phyloP scores from a whole-genome alignment of 2,113 vertebrate species.

The Lynx canadensis region DNA sequence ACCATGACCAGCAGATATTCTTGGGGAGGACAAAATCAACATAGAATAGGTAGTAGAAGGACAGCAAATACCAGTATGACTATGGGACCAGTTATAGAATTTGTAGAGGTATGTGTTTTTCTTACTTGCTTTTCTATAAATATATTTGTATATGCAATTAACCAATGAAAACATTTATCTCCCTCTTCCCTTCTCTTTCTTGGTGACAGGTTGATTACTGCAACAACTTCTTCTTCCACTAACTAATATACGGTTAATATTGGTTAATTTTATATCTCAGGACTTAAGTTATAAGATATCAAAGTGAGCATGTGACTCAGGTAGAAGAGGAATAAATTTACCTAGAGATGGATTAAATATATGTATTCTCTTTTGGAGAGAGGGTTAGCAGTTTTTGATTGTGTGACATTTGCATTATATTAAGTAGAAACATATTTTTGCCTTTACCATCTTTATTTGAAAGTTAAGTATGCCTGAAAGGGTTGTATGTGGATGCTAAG shows the following conservation, averaged over 20 bases:
- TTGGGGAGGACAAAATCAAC: background rate
- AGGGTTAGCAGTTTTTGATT: background rate
- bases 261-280: background rate
- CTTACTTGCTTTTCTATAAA: background rate
- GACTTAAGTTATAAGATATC: background rate
- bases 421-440: background rate
- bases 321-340: background rate
- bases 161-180: background rate
- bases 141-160: background rate
- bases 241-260: background rate
- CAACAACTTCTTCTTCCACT: background rate
- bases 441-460: background rate
- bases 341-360: background rate
- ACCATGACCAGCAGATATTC: background rate
- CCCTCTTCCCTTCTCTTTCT: background rate
- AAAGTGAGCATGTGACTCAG: background rate
- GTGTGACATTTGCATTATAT: background rate
- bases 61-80: background rate
- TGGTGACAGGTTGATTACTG: background rate
- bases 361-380: background rate
- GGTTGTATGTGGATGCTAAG: background rate
- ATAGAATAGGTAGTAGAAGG: background rate
- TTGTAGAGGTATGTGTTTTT: background rate
- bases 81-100: background rate
- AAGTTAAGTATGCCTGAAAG: background rate